Conservation (phyloP, 2,888 invertebrate species). For the Eucriotettix oculatus region DNA sequence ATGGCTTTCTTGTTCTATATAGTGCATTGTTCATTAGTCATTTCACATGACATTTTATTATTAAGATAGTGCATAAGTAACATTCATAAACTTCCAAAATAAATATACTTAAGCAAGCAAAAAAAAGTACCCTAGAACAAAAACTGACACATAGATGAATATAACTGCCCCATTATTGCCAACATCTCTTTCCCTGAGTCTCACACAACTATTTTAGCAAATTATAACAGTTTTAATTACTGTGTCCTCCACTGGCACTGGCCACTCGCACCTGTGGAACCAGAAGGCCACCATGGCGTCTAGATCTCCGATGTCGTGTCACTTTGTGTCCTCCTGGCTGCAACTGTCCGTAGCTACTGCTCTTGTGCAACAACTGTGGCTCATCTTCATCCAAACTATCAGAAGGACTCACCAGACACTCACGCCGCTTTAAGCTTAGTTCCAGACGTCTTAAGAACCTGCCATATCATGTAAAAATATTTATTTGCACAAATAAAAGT, state of each 20-base stretch:
- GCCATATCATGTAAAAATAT: slow-evolving; percentile 1
- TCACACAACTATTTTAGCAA: background rate
- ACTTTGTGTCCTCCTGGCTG: background rate
- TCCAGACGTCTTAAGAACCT: slow-evolving; percentile 57
- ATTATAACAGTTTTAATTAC: background rate
- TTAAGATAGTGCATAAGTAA: too few species aligned
- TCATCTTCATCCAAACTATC: slow-evolving; percentile 26
- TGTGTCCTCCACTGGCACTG: background rate
- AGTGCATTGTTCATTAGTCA: too few species aligned
- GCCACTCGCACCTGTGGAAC: background rate
- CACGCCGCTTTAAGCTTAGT: slow-evolving; percentile 50
- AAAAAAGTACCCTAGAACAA: too few species aligned
- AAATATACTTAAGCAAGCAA: too few species aligned
- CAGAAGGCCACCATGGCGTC: background rate
- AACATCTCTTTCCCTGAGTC: background rate
- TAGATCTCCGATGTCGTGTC: background rate
- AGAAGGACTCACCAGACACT: slow-evolving; percentile 33
- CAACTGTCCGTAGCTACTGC: background rate
- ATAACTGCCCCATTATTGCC: background rate
- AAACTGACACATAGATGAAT: too few species aligned
- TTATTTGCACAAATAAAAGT: too few species aligned
- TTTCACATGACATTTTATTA: too few species aligned
- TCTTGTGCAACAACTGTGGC: background rate
- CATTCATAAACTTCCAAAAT: too few species aligned
- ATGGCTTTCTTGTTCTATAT: too few species aligned